A percentile compares a stretch with the other conserved stretches of the same genome.
These are phyloP conservation scores for Xyliphius kryptos DNA, from an alignment of 2,113 vertebrate genomes.

Conservation along the genomic window DNA sequence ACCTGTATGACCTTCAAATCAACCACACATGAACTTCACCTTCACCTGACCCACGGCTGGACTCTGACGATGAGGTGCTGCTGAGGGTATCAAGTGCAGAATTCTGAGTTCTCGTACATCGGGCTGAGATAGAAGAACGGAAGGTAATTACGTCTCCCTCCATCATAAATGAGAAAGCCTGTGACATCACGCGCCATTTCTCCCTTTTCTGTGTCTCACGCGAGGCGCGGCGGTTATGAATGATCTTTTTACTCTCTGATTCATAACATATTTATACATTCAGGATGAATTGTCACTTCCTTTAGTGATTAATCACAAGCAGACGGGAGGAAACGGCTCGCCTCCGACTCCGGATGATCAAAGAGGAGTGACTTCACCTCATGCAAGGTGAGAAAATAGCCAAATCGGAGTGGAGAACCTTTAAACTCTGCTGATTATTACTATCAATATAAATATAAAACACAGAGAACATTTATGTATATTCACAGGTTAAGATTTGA, in stretches of 20 bases:
- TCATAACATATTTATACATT: conserved; percentile 78
- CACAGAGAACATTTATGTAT: too few relatives aligned
- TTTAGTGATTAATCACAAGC: conserved; percentile 71
- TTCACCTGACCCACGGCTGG: too few relatives aligned
- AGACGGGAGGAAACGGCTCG: conserved; percentile 51
- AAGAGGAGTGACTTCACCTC: conserved; percentile 56
- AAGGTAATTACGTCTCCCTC: conserved; percentile 69
- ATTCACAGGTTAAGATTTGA: too few relatives aligned
- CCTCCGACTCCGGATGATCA: conserved; percentile 56
- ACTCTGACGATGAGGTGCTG: too few relatives aligned
- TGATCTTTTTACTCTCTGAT: conserved; percentile 71
- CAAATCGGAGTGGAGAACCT: too few relatives aligned
- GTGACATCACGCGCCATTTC: conserved; percentile 66
- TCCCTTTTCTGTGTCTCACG: conserved; percentile 54
- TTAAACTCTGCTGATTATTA: too few relatives aligned
- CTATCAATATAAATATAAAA: too few relatives aligned
- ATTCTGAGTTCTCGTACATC: too few relatives aligned
- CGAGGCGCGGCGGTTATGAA: conserved; percentile 60
- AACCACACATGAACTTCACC: too few relatives aligned
- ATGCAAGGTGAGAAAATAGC: conserved; percentile 4
- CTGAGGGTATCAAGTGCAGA: too few relatives aligned
- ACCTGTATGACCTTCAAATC: too few relatives aligned
- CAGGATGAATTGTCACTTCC: conserved; percentile 74
- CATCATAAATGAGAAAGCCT: conserved; percentile 68
- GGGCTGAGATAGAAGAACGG: too few relatives aligned